Base-by-base conservation (phyloP, 2,113 vertebrate genomes). In the Xerus inauris region DNA sequence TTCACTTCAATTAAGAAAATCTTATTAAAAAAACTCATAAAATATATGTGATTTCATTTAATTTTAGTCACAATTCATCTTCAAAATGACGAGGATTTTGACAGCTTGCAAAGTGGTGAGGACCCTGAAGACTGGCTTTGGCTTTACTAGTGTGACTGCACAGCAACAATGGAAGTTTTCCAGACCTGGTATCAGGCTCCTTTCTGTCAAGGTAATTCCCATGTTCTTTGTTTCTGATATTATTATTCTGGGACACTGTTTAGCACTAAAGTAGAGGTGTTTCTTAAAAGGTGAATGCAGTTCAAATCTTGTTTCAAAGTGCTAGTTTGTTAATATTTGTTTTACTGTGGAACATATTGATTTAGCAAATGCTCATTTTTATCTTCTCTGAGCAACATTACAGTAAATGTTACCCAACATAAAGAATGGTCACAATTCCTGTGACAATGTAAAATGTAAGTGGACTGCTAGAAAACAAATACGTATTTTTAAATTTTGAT, bases 61-160 rank as follows among this genome's bases (percentile, higher is more conserved):
- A 94, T 94, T 98, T 91, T 65, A 98, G 96, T 89, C 89, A 83
- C 87, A 20, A 38, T 30, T 83, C 12, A 28, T 17, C 97, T 97
- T 96, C 97, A 98, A 98, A 97, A 99, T 99, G 99, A 98, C 98
- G 94, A 99, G 98, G 97, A 99, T 99, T 97, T 98, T 99, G 97
- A 98, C 99, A 92, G 99, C 98, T 94, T 99, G 94, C 98, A 99
- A 98, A 97, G 97, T 99, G 71, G 97, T 98, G 80, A 99, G 98
- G 98, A 98, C 98, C 40, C 97, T 99, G 96, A 99, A 98, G 97
- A 98, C 79, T 62, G 98, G 98, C 47, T 95, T 98, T 97, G 97
- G 97, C 87, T 97, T 98, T 93, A 96, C 98, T 96, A 98, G 98
- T 32, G 96, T 92, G 82, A 96, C 97, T 94, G 94, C 96, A 75